A percentile compares a stretch with the other conserved stretches of the same genome.
Evolutionary conservation across 2,888 invertebrate genomes (phyloP).

Genomic region (Pseudolycoriella hygida): DNA sequence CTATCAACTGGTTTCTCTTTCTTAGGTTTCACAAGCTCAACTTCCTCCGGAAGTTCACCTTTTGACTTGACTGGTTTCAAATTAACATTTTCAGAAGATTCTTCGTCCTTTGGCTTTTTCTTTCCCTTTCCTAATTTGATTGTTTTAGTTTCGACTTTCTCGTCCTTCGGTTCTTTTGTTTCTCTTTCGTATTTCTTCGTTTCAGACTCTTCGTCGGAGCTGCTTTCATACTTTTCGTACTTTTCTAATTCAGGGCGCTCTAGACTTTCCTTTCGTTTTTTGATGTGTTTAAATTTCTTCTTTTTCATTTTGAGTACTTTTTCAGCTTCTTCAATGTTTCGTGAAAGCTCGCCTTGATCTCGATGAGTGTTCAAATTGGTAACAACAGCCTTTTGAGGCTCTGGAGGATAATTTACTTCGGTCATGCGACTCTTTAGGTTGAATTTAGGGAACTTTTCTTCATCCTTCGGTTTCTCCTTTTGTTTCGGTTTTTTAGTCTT

Average conservation of each 20-base stretch:
- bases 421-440: conserved; percentile 54
- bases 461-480: conserved; percentile 31
- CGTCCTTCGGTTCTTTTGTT: conserved; percentile 6
- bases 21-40: conserved; percentile 18
- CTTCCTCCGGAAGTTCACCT: conserved; percentile 7
- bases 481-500: conserved; percentile 27
- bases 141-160: conserved; percentile 13
- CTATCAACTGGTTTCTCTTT: conserved; percentile 22
- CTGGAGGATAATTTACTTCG: conserved; percentile 43
- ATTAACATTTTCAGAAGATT: conserved; percentile 26
- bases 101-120: conserved; percentile 20
- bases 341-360: conserved; percentile 48
- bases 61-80: conserved; percentile 33
- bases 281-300: conserved; percentile 36
- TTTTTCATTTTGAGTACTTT: conserved; percentile 40
- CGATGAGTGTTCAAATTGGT: conserved; percentile 36
- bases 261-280: conserved; percentile 35
- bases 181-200: conserved; percentile 7
- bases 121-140: conserved; percentile 26
- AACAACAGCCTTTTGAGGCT: conserved; percentile 33
- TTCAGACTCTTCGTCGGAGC: conserved; percentile 10
- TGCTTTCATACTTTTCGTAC: conserved; percentile 15
- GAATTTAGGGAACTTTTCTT: conserved; percentile 38
- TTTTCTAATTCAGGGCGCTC: conserved; percentile 31
- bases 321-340: conserved; percentile 51